Conservation (phyloP, 1,140 invertebrate genomes). For the Drosophila hydei region DNA sequence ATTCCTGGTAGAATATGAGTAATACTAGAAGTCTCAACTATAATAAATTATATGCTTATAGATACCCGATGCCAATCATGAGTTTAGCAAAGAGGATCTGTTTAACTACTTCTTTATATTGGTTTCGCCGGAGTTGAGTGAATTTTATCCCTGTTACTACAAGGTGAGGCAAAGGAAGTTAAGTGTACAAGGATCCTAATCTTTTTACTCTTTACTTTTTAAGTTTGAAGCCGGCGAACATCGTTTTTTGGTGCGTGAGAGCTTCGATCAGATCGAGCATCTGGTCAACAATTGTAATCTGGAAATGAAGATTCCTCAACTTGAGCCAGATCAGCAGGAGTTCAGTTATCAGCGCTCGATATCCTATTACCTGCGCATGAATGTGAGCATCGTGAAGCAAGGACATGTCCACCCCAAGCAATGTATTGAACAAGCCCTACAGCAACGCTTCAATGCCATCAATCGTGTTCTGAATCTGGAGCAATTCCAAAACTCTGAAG, state of each 20-base stretch:
- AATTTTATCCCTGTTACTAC: conserved; percentile 79
- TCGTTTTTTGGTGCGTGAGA: conserved; percentile 68
- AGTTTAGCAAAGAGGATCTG: conserved; percentile 49
- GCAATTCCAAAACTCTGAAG: conserved; percentile 52
- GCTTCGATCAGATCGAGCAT: conserved; percentile 66
- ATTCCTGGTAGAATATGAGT: conserved; percentile 47
- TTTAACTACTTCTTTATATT: conserved; percentile 65
- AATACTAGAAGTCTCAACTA: background rate
- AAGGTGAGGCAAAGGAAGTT: too few relatives aligned
- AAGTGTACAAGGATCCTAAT: too few relatives aligned
- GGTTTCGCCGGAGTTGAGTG: conserved; percentile 37
- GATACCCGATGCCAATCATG: conserved; percentile 60
- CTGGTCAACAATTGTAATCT: conserved; percentile 54
- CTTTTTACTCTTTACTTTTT: background rate
- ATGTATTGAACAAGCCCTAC: conserved; percentile 53
- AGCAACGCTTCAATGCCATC: conserved; percentile 51
- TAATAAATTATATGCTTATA: background rate
- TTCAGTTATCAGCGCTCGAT: conserved; percentile 12
- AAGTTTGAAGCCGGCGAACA: conserved; percentile 61
- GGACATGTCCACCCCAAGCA: conserved; percentile 58
- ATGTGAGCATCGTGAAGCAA: conserved; percentile 51
- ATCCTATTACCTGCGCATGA: conserved; percentile 64
- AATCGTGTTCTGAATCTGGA: conserved; percentile 64
- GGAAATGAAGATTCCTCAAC: conserved; percentile 55
- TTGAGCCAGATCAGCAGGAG: conserved; percentile 5